A percentile compares a stretch with the other conserved stretches of the same genome.
phyloP scores from a whole-genome alignment of 1,140 invertebrate genomes.

The Teleopsis dalmanni region DNA sequence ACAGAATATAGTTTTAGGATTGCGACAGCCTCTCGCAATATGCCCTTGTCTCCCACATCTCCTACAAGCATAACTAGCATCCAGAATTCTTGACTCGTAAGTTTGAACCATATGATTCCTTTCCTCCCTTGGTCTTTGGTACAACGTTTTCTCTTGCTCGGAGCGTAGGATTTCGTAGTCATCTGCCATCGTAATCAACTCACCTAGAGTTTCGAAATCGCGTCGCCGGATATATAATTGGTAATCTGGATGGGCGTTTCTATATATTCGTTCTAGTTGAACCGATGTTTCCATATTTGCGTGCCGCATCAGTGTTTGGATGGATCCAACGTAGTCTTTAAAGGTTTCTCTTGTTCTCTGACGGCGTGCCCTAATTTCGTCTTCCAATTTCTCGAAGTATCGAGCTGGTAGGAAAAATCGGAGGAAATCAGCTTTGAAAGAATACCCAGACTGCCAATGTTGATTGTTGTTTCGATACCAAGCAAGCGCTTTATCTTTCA shows the following conservation, averaged over 20 bases:
- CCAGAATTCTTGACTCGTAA: too few relatives aligned
- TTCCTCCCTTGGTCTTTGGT: background rate
- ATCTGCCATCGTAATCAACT: background rate
- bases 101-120: too few relatives aligned
- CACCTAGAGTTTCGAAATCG: background rate
- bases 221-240: background rate
- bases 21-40: background rate
- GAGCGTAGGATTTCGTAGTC: background rate
- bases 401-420: background rate
- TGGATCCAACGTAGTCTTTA: background rate
- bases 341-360: background rate
- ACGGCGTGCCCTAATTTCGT: background rate
- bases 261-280: background rate
- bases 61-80: background rate
- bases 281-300: background rate
- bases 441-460: background rate
- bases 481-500: background rate
- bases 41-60: background rate
- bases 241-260: background rate
- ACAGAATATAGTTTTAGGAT: background rate
- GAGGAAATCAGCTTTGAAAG: background rate
- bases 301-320: background rate
- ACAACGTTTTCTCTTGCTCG: background rate
- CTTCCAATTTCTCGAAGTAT: constrained; percentile 1
- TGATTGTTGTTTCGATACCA: background rate